Evolutionary conservation across 2,113 vertebrate genomes (phyloP).

Genomic region (Campylomormyrus tamandua): DNA sequence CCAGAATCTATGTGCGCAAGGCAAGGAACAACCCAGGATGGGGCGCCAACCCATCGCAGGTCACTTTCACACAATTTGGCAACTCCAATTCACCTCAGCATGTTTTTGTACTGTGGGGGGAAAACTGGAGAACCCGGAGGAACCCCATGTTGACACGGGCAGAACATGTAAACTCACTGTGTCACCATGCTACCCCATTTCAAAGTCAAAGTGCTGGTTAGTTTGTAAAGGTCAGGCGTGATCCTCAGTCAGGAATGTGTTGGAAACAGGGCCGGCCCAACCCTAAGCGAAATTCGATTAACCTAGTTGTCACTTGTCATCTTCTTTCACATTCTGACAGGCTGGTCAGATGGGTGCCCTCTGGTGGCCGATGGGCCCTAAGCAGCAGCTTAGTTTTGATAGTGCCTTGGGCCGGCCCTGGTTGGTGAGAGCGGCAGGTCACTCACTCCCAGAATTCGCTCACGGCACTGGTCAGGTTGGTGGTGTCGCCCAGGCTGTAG

Average conservation of each 20-base stretch:
- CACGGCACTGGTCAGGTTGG: conserved; percentile 78
- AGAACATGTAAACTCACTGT: background rate
- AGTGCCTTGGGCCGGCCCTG: background rate
- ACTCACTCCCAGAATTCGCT: conserved; percentile 90
- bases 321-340: background rate
- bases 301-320: background rate
- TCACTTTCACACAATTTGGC: background rate
- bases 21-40: background rate
- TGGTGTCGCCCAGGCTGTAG: conserved; percentile 77
- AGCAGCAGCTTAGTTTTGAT: too few species aligned
- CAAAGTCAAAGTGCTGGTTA: conserved; percentile 29
- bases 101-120: background rate
- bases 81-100: background rate
- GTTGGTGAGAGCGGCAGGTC: background rate
- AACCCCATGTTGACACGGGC: background rate
- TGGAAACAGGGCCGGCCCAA: background rate
- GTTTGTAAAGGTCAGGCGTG: conserved; percentile 78
- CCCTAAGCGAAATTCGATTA: background rate
- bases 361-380: background rate
- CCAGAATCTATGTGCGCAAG: background rate
- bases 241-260: conserved; percentile 30
- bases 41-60: background rate
- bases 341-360: background rate
- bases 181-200: background rate
- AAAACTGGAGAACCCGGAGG: background rate